Evolutionary conservation across 2,888 invertebrate genomes (phyloP), one percentile per base, ranked within the genome.

Genomic region (Patella pellucida): DNA sequence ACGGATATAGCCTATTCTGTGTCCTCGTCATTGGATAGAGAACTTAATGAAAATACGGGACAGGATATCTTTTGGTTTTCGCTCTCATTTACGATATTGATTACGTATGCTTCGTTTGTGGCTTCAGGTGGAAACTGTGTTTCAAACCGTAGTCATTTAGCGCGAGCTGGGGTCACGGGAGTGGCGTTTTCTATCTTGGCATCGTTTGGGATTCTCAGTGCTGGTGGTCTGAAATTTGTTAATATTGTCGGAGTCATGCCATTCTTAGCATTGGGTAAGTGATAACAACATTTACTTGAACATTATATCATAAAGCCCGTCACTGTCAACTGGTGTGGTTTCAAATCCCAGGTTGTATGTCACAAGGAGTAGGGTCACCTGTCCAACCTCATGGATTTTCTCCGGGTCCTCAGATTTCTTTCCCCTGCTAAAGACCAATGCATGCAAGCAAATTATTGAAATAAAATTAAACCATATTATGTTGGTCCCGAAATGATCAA

Each of bases 221-320:
- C 80, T 19, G 71, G 77, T 27, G 83, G 83, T 3, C 70, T 85
- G 11, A 71, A 79, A 23, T 71, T 85, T 69, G 86, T 85, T 72
- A 81, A 83, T 73, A 82, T 85, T 15, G 84, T 85, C 23, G 85
- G 85, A 9, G 81, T 83, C 19, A 81, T 83, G 76, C 86, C 86
- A 9, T 86, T 85, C 62, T 76, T 86, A 0, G 79, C 85, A 9
- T 72, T 85, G 68, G 86, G 85, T 85, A 80, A 67, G 82, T 74
- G 51, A 52, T 15, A 9, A 41, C 41, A 9, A 41, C 41, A 41
- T 41, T 9, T 41, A 41, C 41, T 41, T 41, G 9, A 31, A 31
- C 31, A n/a, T n/a, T n/a, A n/a, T n/a, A n/a, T n/a, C n/a, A n/a
- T n/a, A n/a, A n/a, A n/a, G n/a, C n/a, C n/a, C n/a, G n/a, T n/a